Evolutionary conservation across 2,113 vertebrate genomes (phyloP).

Genomic region (Mustela lutreola): DNA sequence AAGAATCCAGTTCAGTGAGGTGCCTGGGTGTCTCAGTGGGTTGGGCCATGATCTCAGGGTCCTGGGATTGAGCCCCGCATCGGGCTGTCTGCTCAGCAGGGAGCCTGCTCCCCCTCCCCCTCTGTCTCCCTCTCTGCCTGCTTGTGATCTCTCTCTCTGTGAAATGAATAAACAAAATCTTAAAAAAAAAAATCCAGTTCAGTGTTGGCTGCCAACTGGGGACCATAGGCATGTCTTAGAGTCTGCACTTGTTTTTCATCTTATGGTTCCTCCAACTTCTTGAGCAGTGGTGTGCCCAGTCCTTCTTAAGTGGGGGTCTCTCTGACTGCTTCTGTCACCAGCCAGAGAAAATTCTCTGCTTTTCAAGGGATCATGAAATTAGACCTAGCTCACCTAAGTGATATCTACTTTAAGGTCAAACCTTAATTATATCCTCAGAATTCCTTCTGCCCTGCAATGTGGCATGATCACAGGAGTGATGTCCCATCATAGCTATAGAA

Average conservation of each 20-base stretch:
- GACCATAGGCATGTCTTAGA: background rate
- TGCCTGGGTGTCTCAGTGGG: no score
- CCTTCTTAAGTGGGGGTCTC: background rate
- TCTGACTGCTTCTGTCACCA: conserved; percentile 34
- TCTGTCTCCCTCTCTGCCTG: no score
- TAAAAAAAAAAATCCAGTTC: background rate
- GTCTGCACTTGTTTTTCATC: background rate
- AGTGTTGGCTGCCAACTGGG: background rate
- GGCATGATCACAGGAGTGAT: background rate
- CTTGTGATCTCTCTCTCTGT: no score
- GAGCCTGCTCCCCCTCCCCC: no score
- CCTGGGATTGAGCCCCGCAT: no score
- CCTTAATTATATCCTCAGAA: background rate
- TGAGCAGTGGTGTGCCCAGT: background rate
- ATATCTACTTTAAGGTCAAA: conserved; percentile 44
- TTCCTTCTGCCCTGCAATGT: background rate
- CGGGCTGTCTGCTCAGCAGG: no score
- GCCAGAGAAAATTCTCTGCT: conserved; percentile 25
- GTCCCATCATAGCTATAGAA: background rate
- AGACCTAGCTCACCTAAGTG: background rate
- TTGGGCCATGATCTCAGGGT: no score
- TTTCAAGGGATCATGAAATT: conserved; percentile 12
- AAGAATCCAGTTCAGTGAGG: background rate
- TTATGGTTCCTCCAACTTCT: background rate
- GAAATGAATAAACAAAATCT: no score